phyloP scores from a whole-genome alignment of 2,797 vertebrate genomes.

The Coregonus suidteri region DNA sequence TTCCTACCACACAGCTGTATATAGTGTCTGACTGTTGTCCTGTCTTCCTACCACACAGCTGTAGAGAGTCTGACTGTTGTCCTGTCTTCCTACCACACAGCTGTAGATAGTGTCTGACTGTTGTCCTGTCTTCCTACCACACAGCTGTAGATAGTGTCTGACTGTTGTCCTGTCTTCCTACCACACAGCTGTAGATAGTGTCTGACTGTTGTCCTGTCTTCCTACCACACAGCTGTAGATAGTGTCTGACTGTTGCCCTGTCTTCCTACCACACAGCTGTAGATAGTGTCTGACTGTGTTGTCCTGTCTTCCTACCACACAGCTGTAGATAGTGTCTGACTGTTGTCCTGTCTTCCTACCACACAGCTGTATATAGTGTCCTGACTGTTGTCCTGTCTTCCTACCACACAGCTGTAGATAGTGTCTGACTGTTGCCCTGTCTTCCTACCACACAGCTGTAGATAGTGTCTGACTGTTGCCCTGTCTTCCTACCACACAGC shows the following conservation, averaged over 20 bases:
- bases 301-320: background rate
- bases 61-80: conserved; percentile 23
- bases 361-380: conserved; percentile 30
- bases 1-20: conserved; percentile 28
- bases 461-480: conserved; percentile 16
- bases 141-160: conserved; percentile 29
- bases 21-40: conserved; percentile 14
- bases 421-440: conserved; percentile 5
- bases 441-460: conserved; percentile 27
- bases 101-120: conserved; percentile 31
- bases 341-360: background rate
- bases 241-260: conserved; percentile 3
- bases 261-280: conserved; percentile 22
- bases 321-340: conserved; percentile 35
- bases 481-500: conserved; percentile 13
- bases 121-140: background rate
- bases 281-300: conserved; percentile 23
- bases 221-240: conserved; percentile 31
- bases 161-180: background rate
- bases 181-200: conserved; percentile 32
- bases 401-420: conserved; percentile 32
- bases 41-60: conserved; percentile 20
- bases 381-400: conserved; percentile 7
- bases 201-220: background rate
- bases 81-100: conserved; percentile 9